phyloP scores from a whole-genome alignment of 2,797 vertebrate genomes.

The Ptychobarbus kaznakovi region DNA sequence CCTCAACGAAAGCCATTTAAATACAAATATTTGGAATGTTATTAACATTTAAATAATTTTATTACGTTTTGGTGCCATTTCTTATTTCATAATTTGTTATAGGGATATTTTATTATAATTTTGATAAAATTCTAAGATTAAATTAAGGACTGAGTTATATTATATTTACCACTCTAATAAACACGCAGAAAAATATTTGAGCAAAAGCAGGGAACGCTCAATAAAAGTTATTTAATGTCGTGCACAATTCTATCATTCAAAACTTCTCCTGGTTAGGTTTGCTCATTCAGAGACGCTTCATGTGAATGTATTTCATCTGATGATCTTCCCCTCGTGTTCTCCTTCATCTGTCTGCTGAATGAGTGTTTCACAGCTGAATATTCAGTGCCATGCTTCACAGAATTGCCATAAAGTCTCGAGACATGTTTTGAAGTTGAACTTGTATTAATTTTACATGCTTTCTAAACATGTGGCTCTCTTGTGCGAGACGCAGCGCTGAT shows the following conservation, averaged over 20 bases:
- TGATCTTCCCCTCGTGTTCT: neutral
- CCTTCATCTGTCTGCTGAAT: neutral
- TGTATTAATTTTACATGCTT: too few relatives aligned
- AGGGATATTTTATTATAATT: neutral
- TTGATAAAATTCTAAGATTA: neutral
- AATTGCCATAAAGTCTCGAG: too few relatives aligned
- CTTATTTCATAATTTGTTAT: neutral
- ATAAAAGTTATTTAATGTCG: neutral
- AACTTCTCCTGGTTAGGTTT: neutral
- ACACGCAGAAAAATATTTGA: neutral
- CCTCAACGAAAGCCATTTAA: too few relatives aligned
- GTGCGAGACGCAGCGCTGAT: too few relatives aligned
- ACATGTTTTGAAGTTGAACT: too few relatives aligned
- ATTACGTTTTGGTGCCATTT: neutral
- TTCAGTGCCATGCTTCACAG: slow-evolving; percentile 24
- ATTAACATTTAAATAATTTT: neutral
- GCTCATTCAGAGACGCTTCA: neutral
- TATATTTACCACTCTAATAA: neutral
- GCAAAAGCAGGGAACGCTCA: neutral
- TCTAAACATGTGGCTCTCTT: too few relatives aligned
- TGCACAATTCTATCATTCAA: neutral
- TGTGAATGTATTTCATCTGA: neutral
- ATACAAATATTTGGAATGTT: neutral
- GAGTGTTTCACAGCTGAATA: neutral
- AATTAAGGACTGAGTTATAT: neutral